Conservation (phyloP, 2,888 invertebrate species). For the Coecobrya sp. region DNA sequence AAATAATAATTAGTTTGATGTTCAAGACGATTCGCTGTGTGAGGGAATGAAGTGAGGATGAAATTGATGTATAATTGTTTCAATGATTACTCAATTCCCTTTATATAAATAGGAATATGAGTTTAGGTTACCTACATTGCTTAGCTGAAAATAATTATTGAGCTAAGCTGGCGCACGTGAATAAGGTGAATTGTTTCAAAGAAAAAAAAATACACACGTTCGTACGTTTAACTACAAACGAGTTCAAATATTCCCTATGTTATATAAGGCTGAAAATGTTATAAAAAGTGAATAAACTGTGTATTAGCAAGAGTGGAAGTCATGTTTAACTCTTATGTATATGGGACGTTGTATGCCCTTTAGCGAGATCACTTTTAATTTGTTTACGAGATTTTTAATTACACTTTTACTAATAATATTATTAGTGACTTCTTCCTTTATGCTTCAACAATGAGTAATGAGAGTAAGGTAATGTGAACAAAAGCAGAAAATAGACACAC, state of each 20-base stretch:
- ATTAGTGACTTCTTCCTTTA: constrained; percentile 68
- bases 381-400: constrained; percentile 63
- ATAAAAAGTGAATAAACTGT: neutral
- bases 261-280: neutral
- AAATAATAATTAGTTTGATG: constrained; percentile 28
- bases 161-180: neutral
- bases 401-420: constrained; percentile 63
- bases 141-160: neutral
- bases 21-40: constrained; percentile 24
- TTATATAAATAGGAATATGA: no score
- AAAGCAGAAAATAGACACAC: neutral
- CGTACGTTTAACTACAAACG: neutral
- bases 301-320: neutral
- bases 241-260: neutral
- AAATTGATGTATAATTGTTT: constrained; percentile 1
- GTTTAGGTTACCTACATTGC: neutral
- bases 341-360: neutral
- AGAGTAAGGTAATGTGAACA: neutral
- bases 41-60: constrained; percentile 4
- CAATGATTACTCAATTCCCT: neutral
- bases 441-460: constrained; percentile 14
- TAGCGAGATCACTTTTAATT: constrained; percentile 34
- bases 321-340: neutral
- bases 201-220: neutral
- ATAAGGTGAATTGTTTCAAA: neutral